Conservation (phyloP, 2,113 vertebrate genomes). For the Hystrix cristata region DNA sequence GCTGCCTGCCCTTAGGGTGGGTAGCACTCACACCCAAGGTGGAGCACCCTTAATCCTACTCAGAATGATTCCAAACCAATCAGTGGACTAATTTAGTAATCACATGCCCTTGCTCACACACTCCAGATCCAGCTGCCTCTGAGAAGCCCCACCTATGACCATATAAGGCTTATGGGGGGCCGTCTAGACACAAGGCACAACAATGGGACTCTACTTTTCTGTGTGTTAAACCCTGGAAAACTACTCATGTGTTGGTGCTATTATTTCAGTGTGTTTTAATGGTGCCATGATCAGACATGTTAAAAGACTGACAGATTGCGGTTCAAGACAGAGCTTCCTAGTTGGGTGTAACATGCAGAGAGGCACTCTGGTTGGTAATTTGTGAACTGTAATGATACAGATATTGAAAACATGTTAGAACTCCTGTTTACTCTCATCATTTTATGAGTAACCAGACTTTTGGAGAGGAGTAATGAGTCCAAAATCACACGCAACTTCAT, state of each 20-base stretch:
- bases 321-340: neutral
- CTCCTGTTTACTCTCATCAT: neutral
- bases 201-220: neutral
- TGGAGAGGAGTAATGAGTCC: neutral
- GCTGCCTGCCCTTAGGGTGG: too few relatives aligned
- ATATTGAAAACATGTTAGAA: neutral
- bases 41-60: too few relatives aligned
- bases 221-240: neutral
- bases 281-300: too few relatives aligned
- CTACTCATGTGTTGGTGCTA: neutral
- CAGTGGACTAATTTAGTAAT: too few relatives aligned
- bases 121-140: too few relatives aligned
- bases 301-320: neutral
- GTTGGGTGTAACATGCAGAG: accelerated
- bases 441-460: neutral
- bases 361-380: neutral
- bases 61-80: too few relatives aligned
- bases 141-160: too few relatives aligned
- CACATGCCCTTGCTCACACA: too few relatives aligned
- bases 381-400: neutral
- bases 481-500: neutral
- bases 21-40: too few relatives aligned
- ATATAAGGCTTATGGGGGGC: too few relatives aligned
- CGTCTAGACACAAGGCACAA: too few relatives aligned
- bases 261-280: accelerated